phyloP scores from a whole-genome alignment of 2,797 vertebrate genomes.

The Brachyalestes nurse region DNA sequence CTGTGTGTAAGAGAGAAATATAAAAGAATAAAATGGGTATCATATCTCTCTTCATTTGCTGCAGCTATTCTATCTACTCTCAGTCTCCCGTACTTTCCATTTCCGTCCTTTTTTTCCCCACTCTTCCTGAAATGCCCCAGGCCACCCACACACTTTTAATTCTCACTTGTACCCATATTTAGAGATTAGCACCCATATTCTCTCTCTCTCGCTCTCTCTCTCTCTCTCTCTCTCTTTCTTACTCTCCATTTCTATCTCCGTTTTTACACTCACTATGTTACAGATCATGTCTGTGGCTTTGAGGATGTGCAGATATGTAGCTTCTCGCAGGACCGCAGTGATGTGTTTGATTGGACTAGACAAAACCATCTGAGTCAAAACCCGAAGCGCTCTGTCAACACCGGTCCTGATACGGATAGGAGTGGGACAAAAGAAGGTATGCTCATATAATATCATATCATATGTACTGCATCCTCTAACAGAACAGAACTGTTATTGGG shows the following conservation, averaged over 20 bases:
- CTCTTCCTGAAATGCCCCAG: slow-evolving; percentile 15
- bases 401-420: slow-evolving; percentile 90
- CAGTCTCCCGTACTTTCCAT: neutral
- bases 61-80: neutral
- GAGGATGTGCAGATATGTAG: slow-evolving; percentile 93
- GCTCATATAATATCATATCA: neutral
- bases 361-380: slow-evolving; percentile 93
- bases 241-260: neutral
- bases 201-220: neutral
- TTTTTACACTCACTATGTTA: neutral
- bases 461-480: too few species aligned
- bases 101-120: neutral
- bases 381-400: slow-evolving; percentile 92
- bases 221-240: neutral
- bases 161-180: neutral
- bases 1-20: slow-evolving; percentile 18
- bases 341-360: slow-evolving; percentile 94
- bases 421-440: slow-evolving; percentile 91
- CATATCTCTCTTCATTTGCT: neutral
- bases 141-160: neutral
- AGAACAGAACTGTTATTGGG: too few species aligned
- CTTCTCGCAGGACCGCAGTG: slow-evolving; percentile 91
- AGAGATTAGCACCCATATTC: neutral
- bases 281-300: slow-evolving; percentile 89
- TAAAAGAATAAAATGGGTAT: slow-evolving; percentile 1